A percentile compares a stretch with the other conserved stretches of the same genome.
Conservation (phyloP, 2,888 invertebrate genomes). For the Diarsia mendica region DNA sequence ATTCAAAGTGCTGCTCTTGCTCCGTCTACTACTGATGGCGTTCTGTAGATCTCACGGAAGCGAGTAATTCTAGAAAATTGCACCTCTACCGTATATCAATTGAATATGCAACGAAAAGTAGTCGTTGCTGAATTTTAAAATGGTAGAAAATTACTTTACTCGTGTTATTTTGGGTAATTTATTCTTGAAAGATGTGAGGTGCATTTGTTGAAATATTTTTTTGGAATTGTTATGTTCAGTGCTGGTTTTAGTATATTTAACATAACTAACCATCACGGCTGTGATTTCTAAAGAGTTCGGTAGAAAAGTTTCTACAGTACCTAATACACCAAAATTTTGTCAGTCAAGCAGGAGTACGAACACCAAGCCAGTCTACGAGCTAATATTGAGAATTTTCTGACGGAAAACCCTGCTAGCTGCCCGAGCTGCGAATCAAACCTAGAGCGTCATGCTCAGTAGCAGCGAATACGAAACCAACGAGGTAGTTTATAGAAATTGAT, state of each 20-base stretch:
- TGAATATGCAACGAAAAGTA: conserved; percentile 44
- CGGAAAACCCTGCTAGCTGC: no score
- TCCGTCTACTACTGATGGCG: conserved; percentile 41
- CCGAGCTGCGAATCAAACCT: no score
- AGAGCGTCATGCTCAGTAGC: no score
- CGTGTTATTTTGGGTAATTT: conserved; percentile 40
- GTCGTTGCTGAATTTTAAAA: conserved; percentile 55
- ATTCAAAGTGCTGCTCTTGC: conserved; percentile 56
- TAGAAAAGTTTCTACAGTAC: background rate
- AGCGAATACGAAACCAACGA: no score
- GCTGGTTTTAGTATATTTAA: background rate
- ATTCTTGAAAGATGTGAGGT: conserved; percentile 5
- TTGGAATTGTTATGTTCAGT: background rate
- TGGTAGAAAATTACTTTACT: conserved; percentile 39
- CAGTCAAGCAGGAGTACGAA: background rate
- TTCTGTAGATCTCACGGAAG: conserved; percentile 62
- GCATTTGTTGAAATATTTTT: background rate
- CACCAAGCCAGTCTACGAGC: no score
- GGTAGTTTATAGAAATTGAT: no score
- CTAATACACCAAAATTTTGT: background rate
- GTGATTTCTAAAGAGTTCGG: no score
- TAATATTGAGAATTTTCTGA: background rate
- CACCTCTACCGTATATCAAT: conserved; percentile 53
- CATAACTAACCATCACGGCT: background rate
- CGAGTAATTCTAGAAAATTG: conserved; percentile 69